These are phyloP conservation scores for Orientallactaga bullata DNA, from an alignment of 2,113 vertebrate genomes.

Conservation along the genomic window DNA sequence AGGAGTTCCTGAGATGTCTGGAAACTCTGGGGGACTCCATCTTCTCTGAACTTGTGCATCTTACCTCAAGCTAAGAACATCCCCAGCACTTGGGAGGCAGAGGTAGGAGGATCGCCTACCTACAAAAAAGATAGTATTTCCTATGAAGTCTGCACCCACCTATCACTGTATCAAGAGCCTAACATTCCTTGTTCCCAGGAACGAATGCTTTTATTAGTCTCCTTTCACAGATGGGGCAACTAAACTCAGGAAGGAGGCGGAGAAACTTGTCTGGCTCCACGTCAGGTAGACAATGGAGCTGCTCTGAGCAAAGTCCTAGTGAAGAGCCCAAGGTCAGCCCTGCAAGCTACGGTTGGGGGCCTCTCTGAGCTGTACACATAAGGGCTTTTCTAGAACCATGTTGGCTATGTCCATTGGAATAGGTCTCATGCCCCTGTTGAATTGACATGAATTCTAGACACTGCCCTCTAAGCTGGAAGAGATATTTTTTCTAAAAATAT, in stretches of 20 bases:
- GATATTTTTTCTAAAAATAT: no score
- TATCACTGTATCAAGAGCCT: background rate
- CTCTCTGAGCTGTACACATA: background rate
- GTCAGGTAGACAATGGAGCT: background rate
- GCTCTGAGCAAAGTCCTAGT: background rate
- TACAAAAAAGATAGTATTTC: background rate
- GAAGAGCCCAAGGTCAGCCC: background rate
- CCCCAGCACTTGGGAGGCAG: no score
- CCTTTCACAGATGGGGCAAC: background rate
- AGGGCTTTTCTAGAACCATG: fast-evolving
- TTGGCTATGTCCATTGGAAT: background rate
- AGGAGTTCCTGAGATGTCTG: background rate
- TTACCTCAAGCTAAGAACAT: background rate
- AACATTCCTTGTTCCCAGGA: background rate
- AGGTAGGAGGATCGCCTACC: no score
- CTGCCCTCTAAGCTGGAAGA: background rate
- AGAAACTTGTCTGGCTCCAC: background rate
- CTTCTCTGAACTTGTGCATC: background rate
- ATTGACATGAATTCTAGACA: background rate
- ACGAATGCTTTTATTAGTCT: background rate
- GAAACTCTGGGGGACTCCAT: background rate
- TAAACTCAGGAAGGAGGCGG: background rate
- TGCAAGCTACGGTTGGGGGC: no score
- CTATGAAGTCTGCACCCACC: background rate
- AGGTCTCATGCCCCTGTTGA: background rate